Evolutionary conservation across 2,113 vertebrate species (phyloP), one percentile per base, ranked within the genome.

Genomic region (Neotragus moschatus): DNA sequence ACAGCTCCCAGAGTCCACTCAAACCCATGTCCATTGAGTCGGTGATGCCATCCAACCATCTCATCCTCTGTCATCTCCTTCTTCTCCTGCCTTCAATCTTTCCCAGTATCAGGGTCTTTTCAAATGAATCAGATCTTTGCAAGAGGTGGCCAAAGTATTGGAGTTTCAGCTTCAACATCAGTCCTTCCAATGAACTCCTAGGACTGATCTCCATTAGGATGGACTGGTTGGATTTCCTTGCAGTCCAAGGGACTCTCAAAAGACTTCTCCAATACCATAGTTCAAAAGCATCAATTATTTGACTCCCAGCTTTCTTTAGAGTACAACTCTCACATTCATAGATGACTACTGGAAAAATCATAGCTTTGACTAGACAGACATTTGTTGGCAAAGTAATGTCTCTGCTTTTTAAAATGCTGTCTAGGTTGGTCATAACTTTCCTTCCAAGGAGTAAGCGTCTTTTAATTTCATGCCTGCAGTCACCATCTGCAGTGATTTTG

Each of bases 1-100:
- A 36, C 63, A 36, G 19, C n/a, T 70, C n/a, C 8, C 0, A 0
- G 17, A 70, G 17, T 36, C 17, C 16, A 70, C 63, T 19, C n/a
- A 70, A 36, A 70, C 63, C 16, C 63, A 21, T 21, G 17, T 36
- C n/a, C n/a, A 21, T 6, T 36, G 63, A 70, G 63, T 70, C 9
- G 0, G 17, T 11, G n/a, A 70, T 36, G 63, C 9, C 63, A 70
- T 70, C 2, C n/a, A 70, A 11, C n/a, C 9, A 36, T 36, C n/a
- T 70, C n/a, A 70, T 36, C 33, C 17, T 70, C 63, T 36, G 63
- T 36, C 1, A 2, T 36, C 63, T 5, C 63, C n/a, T 70, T 21
- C 63, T 66, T 7, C 33, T 66, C 8, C 16, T 66, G 63, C 63
- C 7, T 11, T 36, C 63, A 66, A 21, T 66, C 63, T 11, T 11